phyloP scores from a whole-genome alignment of 2,797 vertebrate genomes.

The Podargus strigoides region DNA sequence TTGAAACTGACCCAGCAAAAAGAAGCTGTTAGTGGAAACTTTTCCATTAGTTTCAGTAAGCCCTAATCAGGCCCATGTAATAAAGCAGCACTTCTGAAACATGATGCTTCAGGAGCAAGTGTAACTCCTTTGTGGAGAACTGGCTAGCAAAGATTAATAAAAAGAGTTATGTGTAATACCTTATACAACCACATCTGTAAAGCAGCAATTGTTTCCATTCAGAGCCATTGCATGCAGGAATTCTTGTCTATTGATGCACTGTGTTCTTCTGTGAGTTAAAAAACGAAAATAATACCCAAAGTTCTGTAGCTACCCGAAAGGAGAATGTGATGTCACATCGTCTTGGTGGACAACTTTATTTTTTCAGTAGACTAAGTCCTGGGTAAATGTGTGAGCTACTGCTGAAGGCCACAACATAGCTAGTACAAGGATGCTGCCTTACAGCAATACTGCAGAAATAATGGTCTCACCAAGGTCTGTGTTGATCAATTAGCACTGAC shows the following conservation, averaged over 20 bases:
- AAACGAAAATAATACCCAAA: neutral
- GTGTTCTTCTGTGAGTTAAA: neutral
- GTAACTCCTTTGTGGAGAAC: neutral
- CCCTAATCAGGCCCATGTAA: neutral
- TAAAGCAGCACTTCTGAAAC: neutral
- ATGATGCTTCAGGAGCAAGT: neutral
- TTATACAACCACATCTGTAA: neutral
- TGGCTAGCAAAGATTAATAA: neutral
- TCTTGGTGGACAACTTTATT: neutral
- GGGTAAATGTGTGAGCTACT: neutral
- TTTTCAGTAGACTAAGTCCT: neutral
- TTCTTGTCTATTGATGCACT: neutral
- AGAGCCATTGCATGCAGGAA: neutral
- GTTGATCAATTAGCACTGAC: neutral
- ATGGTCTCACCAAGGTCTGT: neutral
- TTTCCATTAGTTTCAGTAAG: neutral
- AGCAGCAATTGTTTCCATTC: neutral
- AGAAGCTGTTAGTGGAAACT: neutral
- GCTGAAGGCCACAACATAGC: neutral
- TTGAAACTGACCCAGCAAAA: constrained; percentile 4
- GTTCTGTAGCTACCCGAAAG: neutral
- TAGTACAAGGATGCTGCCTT: neutral
- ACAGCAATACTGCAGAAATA: neutral
- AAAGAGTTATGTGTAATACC: neutral
- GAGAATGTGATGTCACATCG: neutral